Evolutionary conservation across 2,888 invertebrate genomes (phyloP), one percentile per base, ranked within the genome.

Genomic region (Prosapia bicincta): DNA sequence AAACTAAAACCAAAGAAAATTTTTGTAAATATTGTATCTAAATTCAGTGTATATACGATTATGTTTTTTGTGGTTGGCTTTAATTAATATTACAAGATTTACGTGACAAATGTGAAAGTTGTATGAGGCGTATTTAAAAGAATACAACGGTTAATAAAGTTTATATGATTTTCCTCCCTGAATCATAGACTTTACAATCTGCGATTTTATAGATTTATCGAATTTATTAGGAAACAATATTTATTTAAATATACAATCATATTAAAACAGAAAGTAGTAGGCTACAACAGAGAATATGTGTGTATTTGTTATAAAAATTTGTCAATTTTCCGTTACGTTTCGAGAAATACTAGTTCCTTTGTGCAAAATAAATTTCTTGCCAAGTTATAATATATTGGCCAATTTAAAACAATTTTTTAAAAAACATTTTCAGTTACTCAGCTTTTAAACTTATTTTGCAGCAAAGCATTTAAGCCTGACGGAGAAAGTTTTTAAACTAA

Each of bases 1-100:
- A n/a, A 69, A 26, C 15, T 25, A 26, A 75, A 75, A 71, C 75
- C 75, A 75, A 75, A 75, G 75, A 75, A 30, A 69, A 75, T 66
- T 26, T 26, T 0, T 75, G 75, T 75, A 75, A 3, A 75, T 75
- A 75, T 0, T 75, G 75, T 75, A 75, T 28, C 69, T 54, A 74
- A 69, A 74, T 74, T 10, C 20, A 54, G 20, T 54, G 54, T 54
- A 54, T 20, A 54, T 54, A 54, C 2, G 54, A 54, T 9, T 54
- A 38, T 24, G 68, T 67, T 26, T 28, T 75, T 54, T 75, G 70
- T 71, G 54, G 67, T 38, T 43, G 26, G 67, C 32, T 26, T 71
- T 26, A 69, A 15, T 25, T 26, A 67, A 3, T 67, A 69, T 69
- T 26, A 7, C 10, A 28, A 54, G 20, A 20, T 25, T 24, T 67